Base-by-base conservation (phyloP, 2,888 invertebrate genomes). In the Dolichopus griseipennis region DNA sequence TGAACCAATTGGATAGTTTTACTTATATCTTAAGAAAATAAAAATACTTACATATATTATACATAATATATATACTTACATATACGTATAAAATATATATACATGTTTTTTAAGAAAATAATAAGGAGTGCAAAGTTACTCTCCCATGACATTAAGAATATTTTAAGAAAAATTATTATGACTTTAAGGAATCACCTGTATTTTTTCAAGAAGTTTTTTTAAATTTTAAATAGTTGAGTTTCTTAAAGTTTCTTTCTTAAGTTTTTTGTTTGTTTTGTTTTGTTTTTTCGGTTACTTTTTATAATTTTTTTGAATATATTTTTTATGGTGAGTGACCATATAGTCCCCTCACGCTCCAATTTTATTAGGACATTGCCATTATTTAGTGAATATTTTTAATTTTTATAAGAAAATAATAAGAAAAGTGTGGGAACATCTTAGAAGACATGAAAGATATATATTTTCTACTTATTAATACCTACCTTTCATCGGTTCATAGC, bases 111-210 rank as follows among this genome's bases (percentile, higher is more conserved):
- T 52, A 52, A 52, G 52, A 52, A 52, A 52, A 52, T 52, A 34
- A 21, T 41, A 67, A 66, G 20, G 43, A 66, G 21, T 52, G 63
- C 64, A 68, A 64, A 66, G 34, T 65, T 69, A 69, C 69, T 70
- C 70, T 70, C 70, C 70, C 70, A 70, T 70, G 69, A 70, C 70
- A 64, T 43, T 12, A 65, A 41, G n/a, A 20, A 37, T 33, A 65
- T 37, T 68, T 68, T 61, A 68, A 68, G 68, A 68, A 68, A n/a
- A 68, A 68, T 68, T 68, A 63, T 68, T 68, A 68, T 68, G 66
- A 66, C 68, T 68, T 68, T 66, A 68, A 68, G 68, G 66, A 66
- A 65, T 61, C 66, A 37, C 66, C 66, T 65, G 65, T 68, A 65
- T 65, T 52, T 52, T 52, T 27, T 27, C 27, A 52, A 52, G 52